Base-by-base conservation (phyloP, 1,140 invertebrate species). In the Procambarus virginalis region DNA sequence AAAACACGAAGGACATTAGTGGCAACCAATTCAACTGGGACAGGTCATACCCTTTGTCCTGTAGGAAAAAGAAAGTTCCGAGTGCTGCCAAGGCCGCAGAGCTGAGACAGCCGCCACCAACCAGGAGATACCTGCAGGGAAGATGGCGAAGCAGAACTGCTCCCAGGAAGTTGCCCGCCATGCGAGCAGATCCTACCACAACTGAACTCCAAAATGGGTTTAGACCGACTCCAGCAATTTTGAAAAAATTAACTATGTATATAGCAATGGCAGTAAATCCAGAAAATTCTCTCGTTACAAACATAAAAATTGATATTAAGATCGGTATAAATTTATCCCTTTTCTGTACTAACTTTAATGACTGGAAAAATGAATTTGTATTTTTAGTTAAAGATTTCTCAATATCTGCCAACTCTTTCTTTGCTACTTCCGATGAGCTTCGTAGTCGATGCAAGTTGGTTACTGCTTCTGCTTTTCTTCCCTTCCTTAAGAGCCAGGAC, bases 161-260 rank as follows among this genome's bases (percentile, higher is more conserved):
- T 3, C 49, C 48, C 45, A 85, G 20, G 5, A 75, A 22, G 22
- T 85, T 85, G 49, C 20, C 49, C 9, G 22, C 20, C 2, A 85
- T n/a, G 2, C 84, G 48, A 10, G 46, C 55, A n/a, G 46, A 51
- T 10, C 73, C 73, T 2, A 85, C 84, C 10, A 77, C 14, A n/a
- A 60, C n/a, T 20, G 84, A 85, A 48, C 73, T 85, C 84, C 70
- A 85, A 20, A 17, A 73, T 12, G 84, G 84, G 84, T 85, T 49
- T 0, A 58, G 17, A 20, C 75, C 84, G 5, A 85, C 75, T 3
- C 75, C 84, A 17, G 84, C 73, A 9, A 45, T 12, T 49, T 77
- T 70, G 84, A 85, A 85, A 58, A 85, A 77, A 9, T 49, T 46
- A 3, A 85, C 73, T 3, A 85, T 55, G 14, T 85, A 85, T 58